These are phyloP conservation scores for Metacarcinus magister DNA, from an alignment of 2,888 invertebrate genomes.

Conservation along the genomic window DNA sequence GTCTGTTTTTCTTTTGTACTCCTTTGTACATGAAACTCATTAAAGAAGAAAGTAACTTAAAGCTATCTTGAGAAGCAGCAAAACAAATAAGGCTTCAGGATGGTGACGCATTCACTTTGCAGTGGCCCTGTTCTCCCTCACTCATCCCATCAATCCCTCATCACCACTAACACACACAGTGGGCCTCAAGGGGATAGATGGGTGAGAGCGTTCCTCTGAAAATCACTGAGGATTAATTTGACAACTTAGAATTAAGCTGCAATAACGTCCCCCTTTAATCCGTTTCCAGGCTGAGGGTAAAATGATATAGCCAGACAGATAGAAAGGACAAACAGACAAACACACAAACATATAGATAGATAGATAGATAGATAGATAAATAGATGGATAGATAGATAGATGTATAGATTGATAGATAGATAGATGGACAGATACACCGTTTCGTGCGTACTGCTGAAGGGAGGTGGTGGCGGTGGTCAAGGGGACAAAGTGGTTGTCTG, in stretches of 20 bases:
- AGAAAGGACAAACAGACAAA: background rate
- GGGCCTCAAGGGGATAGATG: background rate
- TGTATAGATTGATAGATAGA: background rate
- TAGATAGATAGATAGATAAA: constrained; percentile 4
- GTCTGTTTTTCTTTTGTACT: too few relatives aligned
- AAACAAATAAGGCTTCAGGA: background rate
- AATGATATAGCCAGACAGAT: background rate
- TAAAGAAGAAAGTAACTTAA: background rate
- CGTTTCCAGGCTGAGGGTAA: background rate
- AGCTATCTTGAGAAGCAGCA: background rate
- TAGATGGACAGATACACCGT: background rate
- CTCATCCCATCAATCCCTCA: background rate
- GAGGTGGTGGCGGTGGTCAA: too few relatives aligned
- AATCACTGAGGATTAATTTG: background rate
- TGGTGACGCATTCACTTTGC: background rate
- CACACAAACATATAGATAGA: background rate
- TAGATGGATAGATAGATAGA: background rate
- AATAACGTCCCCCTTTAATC: constrained; percentile 35
- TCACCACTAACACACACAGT: background rate
- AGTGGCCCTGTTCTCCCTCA: background rate
- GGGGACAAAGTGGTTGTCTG: too few relatives aligned
- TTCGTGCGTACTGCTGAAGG: too few relatives aligned
- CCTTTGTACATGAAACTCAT: background rate
- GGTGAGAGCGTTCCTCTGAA: background rate
- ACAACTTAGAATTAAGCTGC: constrained; percentile 10